Base-by-base conservation (phyloP, 2,797 vertebrate genomes). In the Babyrousa celebensis region DNA sequence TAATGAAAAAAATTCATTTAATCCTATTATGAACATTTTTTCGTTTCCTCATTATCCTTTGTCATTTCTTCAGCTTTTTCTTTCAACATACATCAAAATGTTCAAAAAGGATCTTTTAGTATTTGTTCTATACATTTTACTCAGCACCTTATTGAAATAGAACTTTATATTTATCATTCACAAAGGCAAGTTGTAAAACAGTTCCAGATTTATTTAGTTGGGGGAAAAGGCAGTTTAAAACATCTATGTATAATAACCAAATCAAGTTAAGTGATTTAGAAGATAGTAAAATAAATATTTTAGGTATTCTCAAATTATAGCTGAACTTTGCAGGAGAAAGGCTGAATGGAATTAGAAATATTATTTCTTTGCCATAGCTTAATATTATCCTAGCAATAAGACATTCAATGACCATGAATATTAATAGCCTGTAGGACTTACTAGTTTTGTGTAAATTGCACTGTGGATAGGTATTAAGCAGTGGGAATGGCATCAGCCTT, bases 81-180 rank as follows among this genome's bases (percentile, higher is more conserved):
- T 90, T 87, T 79, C 83, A 91, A 43, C 36, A 48, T 89, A 56
- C 6, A 85, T 27, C 29, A 91, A 70, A 58, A 16, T 91, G 25
- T 96, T 95, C 23, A 71, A 32, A 89, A 86, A 94, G 6, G 80
- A 85, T 93, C 20, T 62, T 91, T 85, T 92, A 84, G 7, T 96
- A 85, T 92, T 90, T 96, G 27, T 36, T 82, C 11, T 91, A 10
- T 85, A 65, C 20, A 63, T 89, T 91, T 95, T 92, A 78, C 54
- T 85, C 7, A 80, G 23, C 88, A 78, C 21, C 23, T 96, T 80
- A 79, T 15, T 92, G 62, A 87, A 87, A 82, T 80, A 91, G 40
- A 93, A 82, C 27, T 67, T 84, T 72, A 15, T 63, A n/a, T 32
- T 88, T 94, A 77, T 67, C 36, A 6, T 90, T 94, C 29, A 60